Base-by-base conservation (phyloP, 2,888 invertebrate genomes). In the Melikaiella ostensackeni region DNA sequence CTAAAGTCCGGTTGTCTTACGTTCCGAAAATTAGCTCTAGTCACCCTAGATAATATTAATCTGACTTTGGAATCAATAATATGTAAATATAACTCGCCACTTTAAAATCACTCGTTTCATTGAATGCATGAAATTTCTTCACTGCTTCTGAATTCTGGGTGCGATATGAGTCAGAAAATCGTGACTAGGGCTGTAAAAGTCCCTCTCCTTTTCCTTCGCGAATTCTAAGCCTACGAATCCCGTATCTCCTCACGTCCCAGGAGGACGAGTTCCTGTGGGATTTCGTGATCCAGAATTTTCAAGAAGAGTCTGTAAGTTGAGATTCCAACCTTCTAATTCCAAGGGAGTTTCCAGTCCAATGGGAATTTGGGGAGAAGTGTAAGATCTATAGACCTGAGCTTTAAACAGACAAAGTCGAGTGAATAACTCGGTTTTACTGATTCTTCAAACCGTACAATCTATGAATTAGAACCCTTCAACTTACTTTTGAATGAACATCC, bases 191-290 rank as follows among this genome's bases (percentile, higher is more conserved):
- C 70, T 70, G 19, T 50, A 30, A 70, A 70, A 70, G 50, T 70
- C n/a, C n/a, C 11, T 55, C 16, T 50, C 30, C 50, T 70, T 30
- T 70, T 50, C 30, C 30, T 55, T 70, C 30, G 50, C 50, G 50
- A 50, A 70, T 70, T 50, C 50, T 50, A 50, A 70, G 50, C 70
- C 46, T 70, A 46, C 50, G 33, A 30, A 55, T 70, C 50, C 19
- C 50, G 50, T 70, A 70, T 70, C 70, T 70, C 70, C 33, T 70
- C 70, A 70, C 50, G 70, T 70, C 38, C 70, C 70, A 50, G 50
- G 70, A 50, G 70, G 70, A 70, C 70, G 50, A 70, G 70, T 70
- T 70, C 70, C 70, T 70, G 50, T 50, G 70, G 70, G 70, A 70
- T 70, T 70, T 70, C 30, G 50, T 70, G 70, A 70, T 50, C 70